phyloP scores from a whole-genome alignment of 1,140 invertebrate species.

The Formica exsecta region DNA sequence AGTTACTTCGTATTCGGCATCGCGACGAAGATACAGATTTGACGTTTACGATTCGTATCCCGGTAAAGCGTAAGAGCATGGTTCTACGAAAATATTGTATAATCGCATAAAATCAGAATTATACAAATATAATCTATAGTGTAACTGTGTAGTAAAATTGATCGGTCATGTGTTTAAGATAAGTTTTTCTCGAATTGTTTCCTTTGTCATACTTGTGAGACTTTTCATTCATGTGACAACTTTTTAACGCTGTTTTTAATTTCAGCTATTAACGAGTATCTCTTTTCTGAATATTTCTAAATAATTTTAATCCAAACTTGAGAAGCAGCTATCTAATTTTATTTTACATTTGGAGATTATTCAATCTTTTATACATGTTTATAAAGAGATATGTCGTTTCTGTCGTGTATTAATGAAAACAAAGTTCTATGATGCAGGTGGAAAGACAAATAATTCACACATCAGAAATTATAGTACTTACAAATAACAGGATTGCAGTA shows the following conservation, averaged over 20 bases:
- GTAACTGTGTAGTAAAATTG: slow-evolving; percentile 59
- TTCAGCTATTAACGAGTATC: not conserved
- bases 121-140: slow-evolving; percentile 57
- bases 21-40: slow-evolving; percentile 9
- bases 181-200: slow-evolving; percentile 44
- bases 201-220: slow-evolving; percentile 10
- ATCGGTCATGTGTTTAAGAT: slow-evolving; percentile 37
- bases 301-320: slow-evolving; percentile 16
- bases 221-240: slow-evolving; percentile 10
- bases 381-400: not conserved
- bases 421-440: slow-evolving; percentile 1
- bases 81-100: slow-evolving; percentile 49
- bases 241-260: not conserved
- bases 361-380: slow-evolving; percentile 4
- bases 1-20: slow-evolving; percentile 21
- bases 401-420: not conserved
- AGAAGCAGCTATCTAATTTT: not conserved
- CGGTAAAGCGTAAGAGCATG: slow-evolving; percentile 43
- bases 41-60: slow-evolving; percentile 17
- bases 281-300: not conserved
- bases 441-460: slow-evolving; percentile 4
- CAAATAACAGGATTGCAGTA: slow-evolving; percentile 32
- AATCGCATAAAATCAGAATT: slow-evolving; percentile 59
- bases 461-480: slow-evolving; percentile 43
- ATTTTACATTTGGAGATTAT: slow-evolving; percentile 27